These are phyloP conservation scores for Ptilonorhynchus violaceus DNA, from an alignment of 2,113 vertebrate genomes.

Conservation along the genomic window DNA sequence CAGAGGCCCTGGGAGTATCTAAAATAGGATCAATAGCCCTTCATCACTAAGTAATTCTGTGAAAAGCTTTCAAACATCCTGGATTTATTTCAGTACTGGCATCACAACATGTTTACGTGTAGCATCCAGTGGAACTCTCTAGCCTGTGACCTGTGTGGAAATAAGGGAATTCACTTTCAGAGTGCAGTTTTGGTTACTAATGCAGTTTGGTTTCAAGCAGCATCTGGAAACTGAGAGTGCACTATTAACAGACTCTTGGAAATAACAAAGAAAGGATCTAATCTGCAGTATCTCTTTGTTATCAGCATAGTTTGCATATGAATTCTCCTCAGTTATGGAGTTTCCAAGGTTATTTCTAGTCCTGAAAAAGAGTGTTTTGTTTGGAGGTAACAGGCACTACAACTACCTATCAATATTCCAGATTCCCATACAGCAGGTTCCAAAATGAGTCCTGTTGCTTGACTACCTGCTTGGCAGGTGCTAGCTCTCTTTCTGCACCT, in stretches of 20 bases:
- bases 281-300: slow-evolving; percentile 17
- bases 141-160: not conserved
- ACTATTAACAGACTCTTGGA: not conserved
- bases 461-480: not conserved
- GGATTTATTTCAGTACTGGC: not conserved
- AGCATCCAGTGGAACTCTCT: not conserved
- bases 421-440: not conserved
- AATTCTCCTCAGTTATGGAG: not conserved
- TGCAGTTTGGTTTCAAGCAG: slow-evolving; percentile 6
- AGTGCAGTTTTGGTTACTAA: slow-evolving; percentile 9
- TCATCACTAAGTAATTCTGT: not conserved
- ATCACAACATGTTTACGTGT: not conserved
- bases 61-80: not conserved
- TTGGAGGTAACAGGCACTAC: slow-evolving; percentile 18
- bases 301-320: not conserved
- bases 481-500: slow-evolving; percentile 79
- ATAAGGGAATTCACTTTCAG: not conserved
- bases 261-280: not conserved
- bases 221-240: slow-evolving; percentile 35
- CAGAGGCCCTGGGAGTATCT: not conserved
- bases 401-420: not conserved
- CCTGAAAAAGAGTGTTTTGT: not conserved
- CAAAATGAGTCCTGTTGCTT: not conserved
- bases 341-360: not conserved
- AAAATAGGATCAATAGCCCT: not conserved